Conservation (phyloP, 2,113 vertebrate genomes). For the Sylvia atricapilla region DNA sequence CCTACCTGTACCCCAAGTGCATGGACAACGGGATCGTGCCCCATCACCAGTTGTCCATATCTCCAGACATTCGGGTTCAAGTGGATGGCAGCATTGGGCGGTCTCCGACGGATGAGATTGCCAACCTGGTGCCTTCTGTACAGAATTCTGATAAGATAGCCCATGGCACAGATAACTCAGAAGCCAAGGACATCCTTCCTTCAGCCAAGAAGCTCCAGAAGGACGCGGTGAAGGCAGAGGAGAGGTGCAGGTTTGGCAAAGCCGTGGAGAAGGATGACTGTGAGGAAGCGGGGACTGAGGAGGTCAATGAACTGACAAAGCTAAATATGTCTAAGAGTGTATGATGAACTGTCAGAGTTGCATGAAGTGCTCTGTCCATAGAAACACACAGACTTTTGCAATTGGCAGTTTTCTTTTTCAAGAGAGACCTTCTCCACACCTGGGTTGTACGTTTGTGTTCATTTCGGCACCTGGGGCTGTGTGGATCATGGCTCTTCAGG, state of each 20-base stretch:
- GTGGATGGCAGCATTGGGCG: constrained; percentile 99
- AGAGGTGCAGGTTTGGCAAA: constrained; percentile 59
- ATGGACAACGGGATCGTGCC: constrained; percentile 82
- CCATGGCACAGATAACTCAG: constrained; percentile 53
- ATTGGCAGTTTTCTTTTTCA: constrained; percentile 44
- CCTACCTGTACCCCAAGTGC: constrained; percentile 94
- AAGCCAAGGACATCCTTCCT: constrained; percentile 61
- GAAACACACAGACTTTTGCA: constrained; percentile 58
- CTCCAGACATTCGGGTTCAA: constrained; percentile 93
- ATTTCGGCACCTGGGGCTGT: constrained; percentile 56
- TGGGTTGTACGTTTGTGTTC: constrained; percentile 52
- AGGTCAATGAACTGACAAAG: constrained; percentile 83
- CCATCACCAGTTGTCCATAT: constrained; percentile 85
- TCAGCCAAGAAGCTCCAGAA: constrained; percentile 66
- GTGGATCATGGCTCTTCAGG: constrained; percentile 70
- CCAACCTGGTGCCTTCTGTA: constrained; percentile 84
- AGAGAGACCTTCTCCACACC: constrained; percentile 57
- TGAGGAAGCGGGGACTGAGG: constrained; percentile 70
- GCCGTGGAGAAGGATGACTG: constrained; percentile 60
- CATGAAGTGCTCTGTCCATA: constrained; percentile 66
- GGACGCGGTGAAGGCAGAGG: constrained; percentile 41
- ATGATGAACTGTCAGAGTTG: constrained; percentile 73
- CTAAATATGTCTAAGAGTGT: constrained; percentile 85
- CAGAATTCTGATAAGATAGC: constrained; percentile 66
- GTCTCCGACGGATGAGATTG: constrained; percentile 93